A percentile compares a stretch with the other conserved stretches of the same genome.
phyloP scores from a whole-genome alignment of 2,113 vertebrate genomes.

The Phalacrocorax carbo region DNA sequence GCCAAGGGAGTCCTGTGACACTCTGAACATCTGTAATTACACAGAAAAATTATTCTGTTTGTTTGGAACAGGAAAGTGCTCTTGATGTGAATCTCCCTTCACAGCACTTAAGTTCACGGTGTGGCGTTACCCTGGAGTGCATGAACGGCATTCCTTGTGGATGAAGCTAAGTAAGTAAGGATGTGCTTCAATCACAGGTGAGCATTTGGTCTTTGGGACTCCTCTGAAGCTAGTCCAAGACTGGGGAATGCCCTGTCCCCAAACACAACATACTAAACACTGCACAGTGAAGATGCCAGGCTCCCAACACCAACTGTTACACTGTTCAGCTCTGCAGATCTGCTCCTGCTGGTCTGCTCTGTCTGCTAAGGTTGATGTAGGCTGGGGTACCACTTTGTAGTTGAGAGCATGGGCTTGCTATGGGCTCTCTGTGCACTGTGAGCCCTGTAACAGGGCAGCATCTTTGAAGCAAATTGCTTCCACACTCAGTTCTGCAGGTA shows the following conservation, averaged over 20 bases:
- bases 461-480: neutral
- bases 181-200: rapidly evolving
- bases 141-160: neutral
- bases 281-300: neutral
- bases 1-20: neutral
- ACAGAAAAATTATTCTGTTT: neutral
- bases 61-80: neutral
- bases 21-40: neutral
- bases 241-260: neutral
- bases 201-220: neutral
- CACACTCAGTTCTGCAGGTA: neutral
- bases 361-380: neutral
- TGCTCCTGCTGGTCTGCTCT: neutral
- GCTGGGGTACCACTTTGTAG: neutral
- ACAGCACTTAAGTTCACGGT: neutral
- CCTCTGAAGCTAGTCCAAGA: neutral
- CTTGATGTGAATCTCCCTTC: neutral
- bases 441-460: neutral
- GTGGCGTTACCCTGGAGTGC: neutral
- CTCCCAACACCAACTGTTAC: neutral
- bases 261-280: neutral
- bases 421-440: neutral
- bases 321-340: neutral
- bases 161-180: neutral
- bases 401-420: neutral